Evolutionary conservation across 2,113 vertebrate species (phyloP).

Genomic region (Thunnus thynnus): DNA sequence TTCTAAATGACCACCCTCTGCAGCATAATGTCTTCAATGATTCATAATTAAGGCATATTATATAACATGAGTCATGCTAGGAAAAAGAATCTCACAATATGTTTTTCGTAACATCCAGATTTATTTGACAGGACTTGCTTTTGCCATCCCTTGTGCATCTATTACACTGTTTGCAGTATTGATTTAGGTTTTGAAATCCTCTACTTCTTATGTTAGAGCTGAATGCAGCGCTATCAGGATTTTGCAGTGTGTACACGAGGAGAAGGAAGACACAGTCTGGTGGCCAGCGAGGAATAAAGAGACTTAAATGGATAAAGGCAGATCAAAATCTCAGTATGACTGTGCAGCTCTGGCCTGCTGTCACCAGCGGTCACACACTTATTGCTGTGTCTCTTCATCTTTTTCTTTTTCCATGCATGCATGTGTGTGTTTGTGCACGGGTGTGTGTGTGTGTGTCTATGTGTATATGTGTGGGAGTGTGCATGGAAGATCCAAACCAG

Average conservation of each 20-base stretch:
- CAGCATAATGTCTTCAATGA: conserved; percentile 3
- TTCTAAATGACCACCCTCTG: background rate
- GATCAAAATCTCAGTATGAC: conserved; percentile 39
- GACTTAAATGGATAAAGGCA: conserved; percentile 18
- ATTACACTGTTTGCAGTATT: background rate
- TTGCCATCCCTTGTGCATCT: background rate
- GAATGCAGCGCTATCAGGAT: conserved; percentile 8
- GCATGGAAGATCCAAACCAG: conserved; percentile 3
- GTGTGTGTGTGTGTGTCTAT: too few species aligned
- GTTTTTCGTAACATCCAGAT: background rate
- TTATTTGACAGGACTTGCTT: background rate
- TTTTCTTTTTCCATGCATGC: background rate
- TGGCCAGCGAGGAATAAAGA: conserved; percentile 13
- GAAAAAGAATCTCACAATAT: background rate
- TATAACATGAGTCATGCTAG: conserved; percentile 15
- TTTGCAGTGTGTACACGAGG: background rate
- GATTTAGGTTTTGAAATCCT: background rate
- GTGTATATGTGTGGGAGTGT: background rate
- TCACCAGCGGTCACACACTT: conserved; percentile 48
- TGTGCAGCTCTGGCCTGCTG: conserved; percentile 44
- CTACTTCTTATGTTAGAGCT: background rate
- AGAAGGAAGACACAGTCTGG: conserved; percentile 1
- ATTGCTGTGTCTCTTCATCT: conserved; percentile 23
- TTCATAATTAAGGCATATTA: conserved; percentile 4
- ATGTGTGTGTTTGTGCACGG: background rate